Evolutionary conservation across 37 sponge, comb jelly and placozoan species (phyloP).

Genomic region (Mnemiopsis leidyi): DNA sequence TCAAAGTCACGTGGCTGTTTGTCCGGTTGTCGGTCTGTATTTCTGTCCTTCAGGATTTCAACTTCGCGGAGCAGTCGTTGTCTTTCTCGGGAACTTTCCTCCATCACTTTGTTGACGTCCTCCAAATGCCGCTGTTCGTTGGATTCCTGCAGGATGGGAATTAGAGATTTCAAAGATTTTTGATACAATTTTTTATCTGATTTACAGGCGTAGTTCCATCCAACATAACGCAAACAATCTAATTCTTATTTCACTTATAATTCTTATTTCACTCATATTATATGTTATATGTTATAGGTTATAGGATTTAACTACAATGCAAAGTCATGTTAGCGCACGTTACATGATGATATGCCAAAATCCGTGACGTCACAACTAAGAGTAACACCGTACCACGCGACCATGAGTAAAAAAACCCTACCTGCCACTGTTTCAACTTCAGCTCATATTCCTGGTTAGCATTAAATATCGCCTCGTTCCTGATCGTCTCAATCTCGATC

Average conservation of each 20-base stretch:
- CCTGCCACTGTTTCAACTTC: background rate
- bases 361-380: background rate
- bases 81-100: constrained; percentile 37
- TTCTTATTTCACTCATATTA: no score
- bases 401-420: background rate
- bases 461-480: background rate
- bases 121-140: constrained; percentile 27
- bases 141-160: constrained; percentile 33
- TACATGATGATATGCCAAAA: no score
- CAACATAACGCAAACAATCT: no score
- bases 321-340: no score
- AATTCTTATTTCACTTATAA: no score
- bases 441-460: constrained; percentile 32
- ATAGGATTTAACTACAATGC: no score
- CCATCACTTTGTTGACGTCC: constrained; percentile 46
- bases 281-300: no score
- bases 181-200: no score
- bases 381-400: no score
- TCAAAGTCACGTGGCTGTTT: background rate
- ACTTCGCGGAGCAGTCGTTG: constrained; percentile 46
- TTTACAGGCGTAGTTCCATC: no score
- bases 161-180: no score
- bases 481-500: constrained; percentile 10
- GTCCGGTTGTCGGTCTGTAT: background rate
- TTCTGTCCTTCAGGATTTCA: background rate